Conservation (phyloP, 2,888 invertebrate species). For the Smittia aterrima region DNA sequence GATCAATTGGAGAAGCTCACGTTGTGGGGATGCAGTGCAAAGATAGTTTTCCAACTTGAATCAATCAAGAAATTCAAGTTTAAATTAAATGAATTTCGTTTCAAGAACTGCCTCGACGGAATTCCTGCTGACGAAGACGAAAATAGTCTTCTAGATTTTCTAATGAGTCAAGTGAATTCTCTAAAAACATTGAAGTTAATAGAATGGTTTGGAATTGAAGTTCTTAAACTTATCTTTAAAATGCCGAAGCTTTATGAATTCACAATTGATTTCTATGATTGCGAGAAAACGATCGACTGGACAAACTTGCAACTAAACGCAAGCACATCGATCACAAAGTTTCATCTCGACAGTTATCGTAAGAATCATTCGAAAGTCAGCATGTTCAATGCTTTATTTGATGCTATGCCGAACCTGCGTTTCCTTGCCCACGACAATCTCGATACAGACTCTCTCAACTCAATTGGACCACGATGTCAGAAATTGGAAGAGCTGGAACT, state of each 20-base stretch:
- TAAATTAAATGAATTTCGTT: not conserved
- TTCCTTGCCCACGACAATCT: not conserved
- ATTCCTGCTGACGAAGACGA: not conserved
- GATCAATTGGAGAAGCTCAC: not conserved
- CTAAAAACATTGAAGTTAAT: not conserved
- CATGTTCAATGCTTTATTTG: not conserved
- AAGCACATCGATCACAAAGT: not conserved
- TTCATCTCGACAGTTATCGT: not conserved
- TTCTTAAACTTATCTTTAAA: not conserved
- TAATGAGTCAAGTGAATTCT: not conserved
- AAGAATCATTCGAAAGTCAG: not conserved
- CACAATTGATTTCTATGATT: not conserved
- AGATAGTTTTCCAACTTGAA: not conserved
- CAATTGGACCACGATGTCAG: not conserved
- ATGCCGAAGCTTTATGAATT: not conserved
- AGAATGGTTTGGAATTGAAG: constrained; percentile 14
- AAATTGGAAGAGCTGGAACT: not conserved
- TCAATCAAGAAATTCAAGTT: not conserved
- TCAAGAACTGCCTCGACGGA: not conserved
- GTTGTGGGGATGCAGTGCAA: not conserved
- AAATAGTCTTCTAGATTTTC: not conserved
- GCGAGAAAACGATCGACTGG: not conserved
- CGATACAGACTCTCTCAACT: not conserved
- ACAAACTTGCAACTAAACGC: not conserved
- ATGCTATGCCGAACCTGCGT: constrained; percentile 7